phyloP scores from a whole-genome alignment of 2,797 vertebrate genomes.

The Picus viridis region DNA sequence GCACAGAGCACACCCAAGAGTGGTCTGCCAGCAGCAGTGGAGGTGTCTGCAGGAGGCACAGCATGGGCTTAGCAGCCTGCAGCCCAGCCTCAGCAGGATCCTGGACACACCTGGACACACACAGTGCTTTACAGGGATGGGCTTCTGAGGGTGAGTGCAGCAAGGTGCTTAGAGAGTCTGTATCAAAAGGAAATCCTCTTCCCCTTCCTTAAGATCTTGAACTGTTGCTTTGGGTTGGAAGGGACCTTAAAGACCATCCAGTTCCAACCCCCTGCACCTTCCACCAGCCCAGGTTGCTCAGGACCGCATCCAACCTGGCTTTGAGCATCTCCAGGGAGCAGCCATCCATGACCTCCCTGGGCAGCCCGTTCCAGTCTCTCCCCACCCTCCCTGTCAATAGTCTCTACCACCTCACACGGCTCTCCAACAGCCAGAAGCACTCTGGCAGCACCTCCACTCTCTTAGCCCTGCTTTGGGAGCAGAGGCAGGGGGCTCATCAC shows the following conservation, averaged over 20 bases:
- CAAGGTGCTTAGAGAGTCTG: not conserved
- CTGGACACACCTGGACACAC: not conserved
- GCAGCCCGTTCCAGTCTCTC: too few species aligned
- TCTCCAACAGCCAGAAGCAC: not conserved
- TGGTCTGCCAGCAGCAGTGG: not conserved
- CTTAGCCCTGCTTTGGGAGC: not conserved
- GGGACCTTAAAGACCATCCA: too few species aligned
- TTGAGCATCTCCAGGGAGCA: too few species aligned
- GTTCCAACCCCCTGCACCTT: not conserved
- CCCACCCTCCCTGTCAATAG: too few species aligned
- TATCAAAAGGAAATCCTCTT: not conserved
- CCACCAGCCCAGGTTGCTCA: too few species aligned
- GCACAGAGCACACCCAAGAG: not conserved
- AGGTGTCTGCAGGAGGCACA: not conserved
- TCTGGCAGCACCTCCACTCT: accelerated
- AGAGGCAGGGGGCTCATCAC: not conserved
- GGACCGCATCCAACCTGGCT: too few species aligned
- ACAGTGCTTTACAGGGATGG: not conserved
- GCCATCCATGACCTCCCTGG: too few species aligned
- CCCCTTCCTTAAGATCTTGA: too few species aligned
- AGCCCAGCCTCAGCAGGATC: not conserved
- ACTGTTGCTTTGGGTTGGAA: too few species aligned
- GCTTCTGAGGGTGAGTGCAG: not conserved
- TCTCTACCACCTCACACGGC: not conserved
- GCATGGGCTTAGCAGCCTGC: not conserved